Evolutionary conservation across 2,797 vertebrate genomes (phyloP).

Genomic region (Psittacula echo): DNA sequence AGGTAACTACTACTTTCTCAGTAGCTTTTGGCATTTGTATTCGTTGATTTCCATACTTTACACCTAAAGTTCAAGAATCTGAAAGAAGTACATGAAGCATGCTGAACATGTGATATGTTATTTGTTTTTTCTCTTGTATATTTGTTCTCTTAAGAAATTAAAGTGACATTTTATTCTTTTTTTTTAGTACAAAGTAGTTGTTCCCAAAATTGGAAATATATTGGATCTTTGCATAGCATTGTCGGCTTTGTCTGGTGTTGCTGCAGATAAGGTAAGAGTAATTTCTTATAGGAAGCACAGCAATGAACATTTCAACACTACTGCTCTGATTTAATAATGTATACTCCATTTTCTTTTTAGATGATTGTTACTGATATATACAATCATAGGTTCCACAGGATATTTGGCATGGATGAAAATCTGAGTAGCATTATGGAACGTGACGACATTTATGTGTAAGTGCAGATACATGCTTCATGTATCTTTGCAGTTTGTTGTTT

Average conservation of each 20-base stretch:
- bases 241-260: slow-evolving; percentile 86
- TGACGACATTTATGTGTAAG: slow-evolving; percentile 99
- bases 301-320: neutral
- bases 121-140: neutral
- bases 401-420: slow-evolving; percentile 97
- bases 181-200: slow-evolving; percentile 95
- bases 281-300: neutral
- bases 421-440: slow-evolving; percentile 98
- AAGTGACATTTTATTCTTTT: slow-evolving; percentile 48
- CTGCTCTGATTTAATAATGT: slow-evolving; percentile 53
- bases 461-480: slow-evolving; percentile 27
- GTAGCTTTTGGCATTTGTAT: neutral
- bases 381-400: slow-evolving; percentile 98
- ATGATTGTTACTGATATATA: slow-evolving; percentile 98
- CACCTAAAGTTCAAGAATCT: neutral
- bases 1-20: neutral
- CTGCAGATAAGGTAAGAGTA: slow-evolving; percentile 91
- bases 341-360: slow-evolving; percentile 73
- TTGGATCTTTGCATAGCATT: slow-evolving; percentile 94
- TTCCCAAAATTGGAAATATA: slow-evolving; percentile 98
- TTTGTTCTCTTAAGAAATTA: slow-evolving; percentile 15
- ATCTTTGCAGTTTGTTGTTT: neutral
- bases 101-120: neutral
- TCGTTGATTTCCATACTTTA: neutral
- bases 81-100: neutral